A percentile compares a stretch with the other conserved stretches of the same genome.
Evolutionary conservation across 2,113 vertebrate genomes (phyloP).

Genomic region (Sinocyclocheilus anophthalmus): DNA sequence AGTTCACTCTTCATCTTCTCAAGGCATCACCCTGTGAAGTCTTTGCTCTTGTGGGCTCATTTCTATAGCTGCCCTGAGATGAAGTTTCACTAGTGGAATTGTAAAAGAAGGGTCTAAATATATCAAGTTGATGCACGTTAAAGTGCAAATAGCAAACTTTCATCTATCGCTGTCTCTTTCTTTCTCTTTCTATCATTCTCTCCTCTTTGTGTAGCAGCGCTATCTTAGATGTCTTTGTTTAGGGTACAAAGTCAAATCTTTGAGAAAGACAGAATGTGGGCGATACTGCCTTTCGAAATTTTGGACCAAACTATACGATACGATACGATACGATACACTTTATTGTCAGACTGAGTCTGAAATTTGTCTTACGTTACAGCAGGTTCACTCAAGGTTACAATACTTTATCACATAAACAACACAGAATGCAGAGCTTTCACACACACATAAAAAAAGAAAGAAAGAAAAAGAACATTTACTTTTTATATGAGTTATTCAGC

Average conservation of each 20-base stretch:
- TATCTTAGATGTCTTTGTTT: slow-evolving; percentile 4
- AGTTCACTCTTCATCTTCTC: background rate
- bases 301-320: background rate
- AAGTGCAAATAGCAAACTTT: background rate
- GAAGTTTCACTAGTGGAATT: background rate
- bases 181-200: background rate
- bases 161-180: background rate
- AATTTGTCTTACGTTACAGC: too few relatives aligned
- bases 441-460: too few relatives aligned
- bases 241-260: slow-evolving; percentile 3
- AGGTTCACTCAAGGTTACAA: too few relatives aligned
- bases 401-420: too few relatives aligned
- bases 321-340: too few relatives aligned
- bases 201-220: background rate
- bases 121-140: slow-evolving; percentile 7
- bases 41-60: slow-evolving; percentile 2
- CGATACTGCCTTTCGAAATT: background rate
- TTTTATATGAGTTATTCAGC: too few relatives aligned
- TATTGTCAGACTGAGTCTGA: too few relatives aligned
- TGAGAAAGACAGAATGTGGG: background rate
- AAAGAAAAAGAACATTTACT: too few relatives aligned
- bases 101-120: background rate
- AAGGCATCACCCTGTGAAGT: background rate
- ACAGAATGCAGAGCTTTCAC: too few relatives aligned
- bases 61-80: slow-evolving; percentile 5